Conservation (phyloP, 2,113 vertebrate genomes). For the Rhinoptilus africanus region DNA sequence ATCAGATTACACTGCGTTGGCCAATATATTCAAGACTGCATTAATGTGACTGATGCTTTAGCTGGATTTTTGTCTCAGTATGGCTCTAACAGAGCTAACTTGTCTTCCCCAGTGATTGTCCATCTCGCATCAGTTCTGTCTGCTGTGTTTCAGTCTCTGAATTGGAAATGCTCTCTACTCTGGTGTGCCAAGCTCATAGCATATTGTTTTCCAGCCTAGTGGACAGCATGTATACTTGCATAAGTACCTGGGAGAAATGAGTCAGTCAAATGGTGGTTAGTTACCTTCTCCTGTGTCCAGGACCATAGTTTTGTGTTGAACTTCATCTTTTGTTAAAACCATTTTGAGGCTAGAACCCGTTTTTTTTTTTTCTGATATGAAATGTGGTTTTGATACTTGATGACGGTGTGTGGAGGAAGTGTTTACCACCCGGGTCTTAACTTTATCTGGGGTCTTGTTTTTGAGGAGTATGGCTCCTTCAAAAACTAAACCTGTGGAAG, state of each 20-base stretch:
- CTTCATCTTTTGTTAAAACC: neutral
- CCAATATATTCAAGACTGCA: neutral
- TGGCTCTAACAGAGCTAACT: neutral
- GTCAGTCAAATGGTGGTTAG: neutral
- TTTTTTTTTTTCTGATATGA: neutral
- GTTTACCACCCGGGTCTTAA: fast-evolving
- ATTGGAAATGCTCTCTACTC: neutral
- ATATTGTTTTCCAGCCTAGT: neutral
- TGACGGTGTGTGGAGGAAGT: neutral
- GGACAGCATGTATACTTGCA: neutral
- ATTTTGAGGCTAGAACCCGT: neutral
- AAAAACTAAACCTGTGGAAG: neutral
- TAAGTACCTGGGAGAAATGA: neutral
- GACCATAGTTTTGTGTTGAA: neutral
- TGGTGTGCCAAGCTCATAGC: neutral
- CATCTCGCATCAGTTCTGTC: neutral
- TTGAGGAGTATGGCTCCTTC: neutral
- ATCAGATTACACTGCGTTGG: fast-evolving
- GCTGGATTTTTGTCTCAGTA: neutral
- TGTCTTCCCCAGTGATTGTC: neutral
- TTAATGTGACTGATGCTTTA: neutral
- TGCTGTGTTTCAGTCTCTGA: neutral
- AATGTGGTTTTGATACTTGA: neutral
- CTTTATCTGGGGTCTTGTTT: neutral
- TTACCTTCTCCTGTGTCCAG: neutral